Evolutionary conservation across 2,797 vertebrate species (phyloP).

Genomic region (Rhinogobio ventralis): DNA sequence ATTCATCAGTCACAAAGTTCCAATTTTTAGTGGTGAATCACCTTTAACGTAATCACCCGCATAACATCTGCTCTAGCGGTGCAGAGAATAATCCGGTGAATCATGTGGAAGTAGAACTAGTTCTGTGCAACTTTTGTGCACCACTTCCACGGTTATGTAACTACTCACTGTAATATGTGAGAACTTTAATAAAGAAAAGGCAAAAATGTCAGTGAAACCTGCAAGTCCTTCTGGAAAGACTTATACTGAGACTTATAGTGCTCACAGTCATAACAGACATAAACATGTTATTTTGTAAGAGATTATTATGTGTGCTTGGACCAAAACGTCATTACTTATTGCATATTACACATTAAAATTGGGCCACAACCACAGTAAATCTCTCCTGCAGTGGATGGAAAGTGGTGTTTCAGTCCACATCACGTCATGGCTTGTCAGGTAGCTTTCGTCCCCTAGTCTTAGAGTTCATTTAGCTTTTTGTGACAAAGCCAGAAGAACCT

Average conservation of each 20-base stretch:
- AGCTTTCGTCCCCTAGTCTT: slow-evolving; percentile 7
- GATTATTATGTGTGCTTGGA: slow-evolving; percentile 15
- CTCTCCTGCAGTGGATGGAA: slow-evolving; percentile 3
- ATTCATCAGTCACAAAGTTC: slow-evolving; percentile 11
- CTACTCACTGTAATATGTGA: neutral
- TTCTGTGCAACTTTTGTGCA: neutral
- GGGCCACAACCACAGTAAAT: neutral
- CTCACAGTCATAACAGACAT: neutral
- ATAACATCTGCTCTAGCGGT: neutral
- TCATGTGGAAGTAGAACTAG: neutral
- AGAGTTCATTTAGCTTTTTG: slow-evolving; percentile 21
- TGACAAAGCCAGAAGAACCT: neutral
- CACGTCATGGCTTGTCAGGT: slow-evolving; percentile 10
- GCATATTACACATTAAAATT: neutral
- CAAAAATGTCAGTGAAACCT: neutral
- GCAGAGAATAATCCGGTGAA: neutral
- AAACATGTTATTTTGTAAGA: slow-evolving; percentile 23
- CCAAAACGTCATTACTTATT: slow-evolving; percentile 11
- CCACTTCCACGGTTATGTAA: too few relatives aligned
- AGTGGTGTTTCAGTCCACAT: neutral
- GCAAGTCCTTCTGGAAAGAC: neutral
- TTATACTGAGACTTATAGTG: neutral
- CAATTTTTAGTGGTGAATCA: slow-evolving; percentile 47
- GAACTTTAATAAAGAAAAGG: neutral
- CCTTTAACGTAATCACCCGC: slow-evolving; percentile 4